These are phyloP conservation scores for Carassius auratus DNA, from an alignment of 2,113 vertebrate genomes.

Conservation along the genomic window DNA sequence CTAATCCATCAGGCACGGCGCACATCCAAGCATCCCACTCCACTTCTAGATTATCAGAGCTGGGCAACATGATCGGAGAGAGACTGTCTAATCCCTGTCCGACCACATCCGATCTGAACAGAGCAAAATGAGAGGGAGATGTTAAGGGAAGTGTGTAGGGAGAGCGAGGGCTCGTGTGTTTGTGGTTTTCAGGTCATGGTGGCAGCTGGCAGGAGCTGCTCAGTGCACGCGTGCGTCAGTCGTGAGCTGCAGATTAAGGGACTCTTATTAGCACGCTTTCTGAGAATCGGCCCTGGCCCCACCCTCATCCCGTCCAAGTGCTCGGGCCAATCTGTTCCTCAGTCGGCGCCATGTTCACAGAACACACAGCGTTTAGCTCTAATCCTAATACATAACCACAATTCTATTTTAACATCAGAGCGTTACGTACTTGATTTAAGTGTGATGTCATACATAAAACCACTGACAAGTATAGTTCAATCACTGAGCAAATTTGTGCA, in stretches of 20 bases:
- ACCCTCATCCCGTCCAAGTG: constrained; percentile 4
- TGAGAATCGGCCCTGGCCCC: constrained; percentile 55
- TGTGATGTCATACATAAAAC: constrained; percentile 16
- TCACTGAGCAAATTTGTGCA: background rate
- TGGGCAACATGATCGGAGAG: background rate
- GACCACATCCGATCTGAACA: background rate
- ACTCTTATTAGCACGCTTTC: constrained; percentile 61
- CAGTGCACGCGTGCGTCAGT: background rate
- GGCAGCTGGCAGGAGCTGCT: constrained; percentile 37
- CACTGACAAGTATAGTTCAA: background rate
- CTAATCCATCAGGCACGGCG: constrained; percentile 73
- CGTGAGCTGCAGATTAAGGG: constrained; percentile 60
- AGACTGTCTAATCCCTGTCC: background rate
- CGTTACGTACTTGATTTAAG: constrained; percentile 5
- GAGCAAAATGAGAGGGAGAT: background rate
- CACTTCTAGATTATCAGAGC: constrained; percentile 69
- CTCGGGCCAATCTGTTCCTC: constrained; percentile 34
- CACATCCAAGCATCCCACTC: constrained; percentile 57
- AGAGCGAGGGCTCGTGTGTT: background rate
- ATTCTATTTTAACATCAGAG: background rate
- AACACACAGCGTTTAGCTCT: background rate
- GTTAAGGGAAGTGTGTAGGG: background rate
- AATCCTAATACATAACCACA: constrained; percentile 33
- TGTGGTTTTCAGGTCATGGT: constrained; percentile 23
- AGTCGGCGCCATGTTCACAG: constrained; percentile 1